phyloP scores from a whole-genome alignment of 2,797 vertebrate genomes.

The Halcyon smyrnensis region DNA sequence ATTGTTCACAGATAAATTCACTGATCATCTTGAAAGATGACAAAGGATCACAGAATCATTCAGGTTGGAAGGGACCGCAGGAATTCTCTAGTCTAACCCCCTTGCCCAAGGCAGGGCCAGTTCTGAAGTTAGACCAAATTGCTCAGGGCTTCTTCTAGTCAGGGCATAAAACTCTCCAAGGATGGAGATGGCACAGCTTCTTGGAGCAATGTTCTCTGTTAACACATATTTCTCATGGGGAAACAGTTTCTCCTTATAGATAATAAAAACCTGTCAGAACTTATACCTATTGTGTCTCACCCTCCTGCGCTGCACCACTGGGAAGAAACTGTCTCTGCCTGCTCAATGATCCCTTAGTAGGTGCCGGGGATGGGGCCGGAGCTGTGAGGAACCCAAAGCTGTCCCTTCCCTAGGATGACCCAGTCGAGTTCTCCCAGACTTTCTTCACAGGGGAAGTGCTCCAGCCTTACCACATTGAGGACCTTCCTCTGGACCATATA shows the following conservation, averaged over 20 bases:
- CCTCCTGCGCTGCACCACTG: fast-evolving
- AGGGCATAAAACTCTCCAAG: fast-evolving
- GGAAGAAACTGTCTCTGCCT: neutral
- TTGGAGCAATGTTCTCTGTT: fast-evolving
- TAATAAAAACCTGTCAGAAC: neutral
- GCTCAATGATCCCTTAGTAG: fast-evolving
- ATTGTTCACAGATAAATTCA: neutral
- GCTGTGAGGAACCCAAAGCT: fast-evolving
- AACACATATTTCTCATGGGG: too few relatives aligned
- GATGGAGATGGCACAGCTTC: too few relatives aligned
- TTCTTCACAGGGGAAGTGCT: neutral
- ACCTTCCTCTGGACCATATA: neutral
- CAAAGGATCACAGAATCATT: neutral
- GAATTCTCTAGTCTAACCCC: neutral
- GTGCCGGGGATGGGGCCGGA: too few relatives aligned
- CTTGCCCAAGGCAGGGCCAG: neutral
- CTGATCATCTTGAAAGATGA: neutral
- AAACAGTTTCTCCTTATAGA: neutral
- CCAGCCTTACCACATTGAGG: neutral
- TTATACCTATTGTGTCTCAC: neutral
- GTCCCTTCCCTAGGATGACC: neutral
- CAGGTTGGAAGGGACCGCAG: neutral
- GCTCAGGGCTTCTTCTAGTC: neutral
- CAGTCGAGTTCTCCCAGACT: neutral
- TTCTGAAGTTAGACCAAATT: neutral